Evolutionary conservation across 2,888 invertebrate species (phyloP).

Genomic region (Eulithis prunata): DNA sequence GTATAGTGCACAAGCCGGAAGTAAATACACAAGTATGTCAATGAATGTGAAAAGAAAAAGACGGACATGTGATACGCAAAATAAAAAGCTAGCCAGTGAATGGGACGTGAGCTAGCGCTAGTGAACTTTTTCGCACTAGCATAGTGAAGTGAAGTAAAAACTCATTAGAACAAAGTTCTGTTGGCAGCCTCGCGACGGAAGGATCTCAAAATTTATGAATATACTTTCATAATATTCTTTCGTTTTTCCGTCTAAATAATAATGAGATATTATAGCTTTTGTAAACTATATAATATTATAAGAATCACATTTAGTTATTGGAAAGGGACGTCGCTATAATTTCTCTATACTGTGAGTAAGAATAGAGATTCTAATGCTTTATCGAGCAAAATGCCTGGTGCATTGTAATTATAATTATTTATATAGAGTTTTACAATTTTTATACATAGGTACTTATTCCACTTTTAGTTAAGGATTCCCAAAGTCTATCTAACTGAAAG

Average conservation of each 20-base stretch:
- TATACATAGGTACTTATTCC: constrained; percentile 61
- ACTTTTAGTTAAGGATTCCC: constrained; percentile 58
- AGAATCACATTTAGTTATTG: constrained; percentile 65
- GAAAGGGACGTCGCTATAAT: constrained; percentile 63
- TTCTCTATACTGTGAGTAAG: constrained; percentile 71
- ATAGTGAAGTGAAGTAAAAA: constrained; percentile 70
- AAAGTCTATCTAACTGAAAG: constrained; percentile 47
- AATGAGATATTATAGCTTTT: constrained; percentile 58
- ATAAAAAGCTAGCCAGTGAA: constrained; percentile 77
- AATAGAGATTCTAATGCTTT: constrained; percentile 62
- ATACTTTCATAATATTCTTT: constrained; percentile 49
- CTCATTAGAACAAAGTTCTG: constrained; percentile 68
- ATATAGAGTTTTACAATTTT: constrained; percentile 63
- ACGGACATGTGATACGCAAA: constrained; percentile 79
- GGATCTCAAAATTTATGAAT: constrained; percentile 69
- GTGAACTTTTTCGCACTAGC: constrained; percentile 68
- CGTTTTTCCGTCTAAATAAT: constrained; percentile 44
- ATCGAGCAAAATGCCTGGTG: constrained; percentile 66
- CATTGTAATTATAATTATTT: constrained; percentile 71
- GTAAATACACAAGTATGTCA: constrained; percentile 79
- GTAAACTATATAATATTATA: constrained; percentile 47
- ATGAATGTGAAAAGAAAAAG: constrained; percentile 81
- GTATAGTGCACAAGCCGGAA: constrained; percentile 85
- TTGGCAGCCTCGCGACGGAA: constrained; percentile 57
- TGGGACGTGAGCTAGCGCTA: constrained; percentile 68